These are phyloP conservation scores for Phocides pigmalion DNA, from an alignment of 1,140 invertebrate species.

Conservation along the genomic window DNA sequence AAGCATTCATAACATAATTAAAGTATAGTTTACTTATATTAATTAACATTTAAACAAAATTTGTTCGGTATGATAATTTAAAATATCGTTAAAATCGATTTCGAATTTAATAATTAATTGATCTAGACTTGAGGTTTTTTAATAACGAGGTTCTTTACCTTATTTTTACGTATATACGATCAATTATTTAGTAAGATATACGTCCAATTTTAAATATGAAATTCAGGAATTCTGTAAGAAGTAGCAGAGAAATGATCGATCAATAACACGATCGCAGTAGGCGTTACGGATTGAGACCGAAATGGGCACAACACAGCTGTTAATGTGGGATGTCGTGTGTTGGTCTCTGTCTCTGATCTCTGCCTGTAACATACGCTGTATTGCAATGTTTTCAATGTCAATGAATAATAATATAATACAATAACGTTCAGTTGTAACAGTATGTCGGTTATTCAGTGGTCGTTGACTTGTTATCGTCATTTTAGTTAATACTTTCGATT, in stretches of 20 bases:
- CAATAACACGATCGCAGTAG: too few species aligned
- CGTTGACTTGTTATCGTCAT: neutral
- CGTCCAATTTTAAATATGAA: too few species aligned
- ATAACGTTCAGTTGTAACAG: neutral
- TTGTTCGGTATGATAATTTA: too few species aligned
- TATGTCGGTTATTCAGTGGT: slow-evolving; percentile 2
- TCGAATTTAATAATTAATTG: too few species aligned
- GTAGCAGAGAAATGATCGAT: neutral
- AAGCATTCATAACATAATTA: too few species aligned
- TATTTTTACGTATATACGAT: too few species aligned
- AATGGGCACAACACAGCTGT: neutral
- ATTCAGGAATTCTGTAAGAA: neutral
- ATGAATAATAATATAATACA: slow-evolving; percentile 3
- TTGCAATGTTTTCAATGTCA: slow-evolving; percentile 15
- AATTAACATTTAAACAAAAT: too few species aligned
- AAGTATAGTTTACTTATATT: too few species aligned
- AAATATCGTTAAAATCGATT: too few species aligned
- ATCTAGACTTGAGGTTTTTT: too few species aligned
- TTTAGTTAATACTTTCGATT: neutral
- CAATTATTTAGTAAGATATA: too few species aligned
- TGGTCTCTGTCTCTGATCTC: slow-evolving; percentile 6
- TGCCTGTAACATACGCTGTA: neutral
- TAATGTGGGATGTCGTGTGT: neutral
- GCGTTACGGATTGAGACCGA: neutral
- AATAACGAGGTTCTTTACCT: too few species aligned